Percentiles rank a stretch among this genome's conserved stretches.
phyloP scores from a whole-genome alignment of 1,140 invertebrate genomes.

The Diabrotica undecimpunctata region DNA sequence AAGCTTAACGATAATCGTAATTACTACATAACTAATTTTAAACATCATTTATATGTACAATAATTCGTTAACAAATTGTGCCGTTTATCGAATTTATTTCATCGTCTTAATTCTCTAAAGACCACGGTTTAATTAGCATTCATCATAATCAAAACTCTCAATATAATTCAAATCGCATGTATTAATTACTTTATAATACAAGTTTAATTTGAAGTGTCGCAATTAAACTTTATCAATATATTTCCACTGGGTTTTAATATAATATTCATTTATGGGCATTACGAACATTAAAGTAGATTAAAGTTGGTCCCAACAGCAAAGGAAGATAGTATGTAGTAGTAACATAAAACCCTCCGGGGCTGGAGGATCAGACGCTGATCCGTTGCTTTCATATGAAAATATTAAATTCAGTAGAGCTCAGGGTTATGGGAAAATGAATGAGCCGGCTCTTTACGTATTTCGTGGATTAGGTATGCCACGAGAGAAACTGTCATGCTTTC shows the following conservation, averaged over 20 bases:
- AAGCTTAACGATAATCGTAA: too few relatives aligned
- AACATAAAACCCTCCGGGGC: conserved; percentile 16
- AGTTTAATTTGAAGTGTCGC: neutral
- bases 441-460: conserved; percentile 11
- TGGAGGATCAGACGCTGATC: conserved; percentile 13
- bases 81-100: too few relatives aligned
- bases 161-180: too few relatives aligned
- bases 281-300: conserved; percentile 17
- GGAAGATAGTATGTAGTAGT: conserved; percentile 16
- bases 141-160: too few relatives aligned
- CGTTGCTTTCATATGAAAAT: conserved; percentile 20
- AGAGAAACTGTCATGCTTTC: neutral
- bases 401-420: conserved; percentile 6
- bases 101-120: too few relatives aligned
- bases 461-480: neutral
- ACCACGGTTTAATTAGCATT: too few relatives aligned
- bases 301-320: conserved; percentile 11
- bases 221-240: conserved; percentile 20
- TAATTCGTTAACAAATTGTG: too few relatives aligned
- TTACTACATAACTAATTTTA: too few relatives aligned
- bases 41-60: too few relatives aligned
- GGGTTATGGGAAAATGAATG: conserved; percentile 15
- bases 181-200: neutral
- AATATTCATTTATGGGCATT: conserved; percentile 15
- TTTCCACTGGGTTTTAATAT: conserved; percentile 8